Percentiles rank a stretch among this genome's conserved stretches.
Conservation (phyloP, 1,140 invertebrate genomes). For the Mactra quadrangularis region DNA sequence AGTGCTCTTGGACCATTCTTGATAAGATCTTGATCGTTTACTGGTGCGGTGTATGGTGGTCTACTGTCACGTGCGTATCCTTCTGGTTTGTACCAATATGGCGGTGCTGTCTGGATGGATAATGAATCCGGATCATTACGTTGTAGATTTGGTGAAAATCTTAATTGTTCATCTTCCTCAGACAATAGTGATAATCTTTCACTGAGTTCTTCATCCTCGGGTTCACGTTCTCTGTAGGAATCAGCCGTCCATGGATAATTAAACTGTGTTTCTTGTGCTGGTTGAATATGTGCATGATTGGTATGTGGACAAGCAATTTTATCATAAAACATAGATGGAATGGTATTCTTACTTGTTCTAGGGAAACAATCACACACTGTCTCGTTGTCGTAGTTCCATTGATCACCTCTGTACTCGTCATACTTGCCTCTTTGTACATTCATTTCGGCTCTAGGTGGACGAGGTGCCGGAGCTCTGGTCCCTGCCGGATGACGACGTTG, state of each 20-base stretch:
- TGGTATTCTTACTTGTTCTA: conserved; percentile 36
- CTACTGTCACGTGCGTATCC: conserved; percentile 8
- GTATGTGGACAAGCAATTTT: conserved; percentile 44
- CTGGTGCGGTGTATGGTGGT: conserved; percentile 49
- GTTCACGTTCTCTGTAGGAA: conserved; percentile 4
- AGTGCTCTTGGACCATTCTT: conserved; percentile 25
- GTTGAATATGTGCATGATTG: conserved; percentile 47
- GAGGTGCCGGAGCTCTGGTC: conserved; percentile 17
- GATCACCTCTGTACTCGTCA: neutral
- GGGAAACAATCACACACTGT: conserved; percentile 52
- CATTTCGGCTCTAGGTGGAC: conserved; percentile 35
- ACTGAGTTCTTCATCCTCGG: conserved; percentile 46
- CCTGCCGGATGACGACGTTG: conserved; percentile 28
- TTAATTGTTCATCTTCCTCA: conserved; percentile 48
- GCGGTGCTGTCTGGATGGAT: conserved; percentile 52
- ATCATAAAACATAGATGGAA: conserved; percentile 61
- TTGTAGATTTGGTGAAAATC: conserved; percentile 51
- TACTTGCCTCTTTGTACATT: conserved; percentile 6
- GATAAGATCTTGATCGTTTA: conserved; percentile 31
- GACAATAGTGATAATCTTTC: conserved; percentile 55
- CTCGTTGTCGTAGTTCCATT: conserved; percentile 8
- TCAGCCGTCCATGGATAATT: conserved; percentile 60
- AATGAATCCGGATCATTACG: conserved; percentile 32
- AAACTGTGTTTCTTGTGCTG: conserved; percentile 53
- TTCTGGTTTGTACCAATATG: conserved; percentile 20